These are phyloP conservation scores for Drosophila limbata DNA, from an alignment of 2,888 invertebrate species.

Conservation along the genomic window DNA sequence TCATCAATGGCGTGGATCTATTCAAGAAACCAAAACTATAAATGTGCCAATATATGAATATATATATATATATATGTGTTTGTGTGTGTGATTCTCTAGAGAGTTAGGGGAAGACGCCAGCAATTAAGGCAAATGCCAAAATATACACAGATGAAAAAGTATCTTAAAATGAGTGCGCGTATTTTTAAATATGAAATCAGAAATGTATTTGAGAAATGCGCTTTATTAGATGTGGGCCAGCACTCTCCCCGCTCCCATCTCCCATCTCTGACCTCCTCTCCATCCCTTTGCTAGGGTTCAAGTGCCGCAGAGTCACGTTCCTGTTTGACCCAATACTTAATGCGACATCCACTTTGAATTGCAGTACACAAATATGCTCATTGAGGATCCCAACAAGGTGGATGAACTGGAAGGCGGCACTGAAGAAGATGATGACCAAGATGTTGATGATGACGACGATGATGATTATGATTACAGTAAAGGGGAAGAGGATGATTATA, in stretches of 20 bases:
- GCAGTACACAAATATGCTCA: slow-evolving; percentile 78
- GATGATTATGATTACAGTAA: slow-evolving; percentile 13
- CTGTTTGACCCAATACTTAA: slow-evolving; percentile 64
- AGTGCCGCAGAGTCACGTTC: slow-evolving; percentile 57
- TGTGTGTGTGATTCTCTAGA: slow-evolving; percentile 32
- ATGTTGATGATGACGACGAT: slow-evolving; percentile 41
- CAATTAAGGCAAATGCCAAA: slow-evolving; percentile 66
- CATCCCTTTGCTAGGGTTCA: background rate
- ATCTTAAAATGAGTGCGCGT: slow-evolving; percentile 55
- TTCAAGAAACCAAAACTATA: slow-evolving; percentile 41
- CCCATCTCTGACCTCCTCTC: background rate
- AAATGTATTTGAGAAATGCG: slow-evolving; percentile 48
- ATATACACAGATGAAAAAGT: slow-evolving; percentile 54
- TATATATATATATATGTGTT: slow-evolving; percentile 18
- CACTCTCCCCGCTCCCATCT: slow-evolving; percentile 4
- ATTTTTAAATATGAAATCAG: slow-evolving; percentile 70
- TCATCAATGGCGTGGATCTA: slow-evolving; percentile 73
- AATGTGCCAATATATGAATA: slow-evolving; percentile 30
- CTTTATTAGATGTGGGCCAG: slow-evolving; percentile 31
- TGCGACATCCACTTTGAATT: slow-evolving; percentile 37
- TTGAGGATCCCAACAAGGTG: slow-evolving; percentile 72
- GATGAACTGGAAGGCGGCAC: slow-evolving; percentile 53
- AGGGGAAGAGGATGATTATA: slow-evolving; percentile 25
- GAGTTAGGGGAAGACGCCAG: slow-evolving; percentile 65
- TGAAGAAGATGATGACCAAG: slow-evolving; percentile 32